These are phyloP conservation scores for Ennomos fuscantarius DNA, from an alignment of 2,888 invertebrate species.

Conservation along the genomic window DNA sequence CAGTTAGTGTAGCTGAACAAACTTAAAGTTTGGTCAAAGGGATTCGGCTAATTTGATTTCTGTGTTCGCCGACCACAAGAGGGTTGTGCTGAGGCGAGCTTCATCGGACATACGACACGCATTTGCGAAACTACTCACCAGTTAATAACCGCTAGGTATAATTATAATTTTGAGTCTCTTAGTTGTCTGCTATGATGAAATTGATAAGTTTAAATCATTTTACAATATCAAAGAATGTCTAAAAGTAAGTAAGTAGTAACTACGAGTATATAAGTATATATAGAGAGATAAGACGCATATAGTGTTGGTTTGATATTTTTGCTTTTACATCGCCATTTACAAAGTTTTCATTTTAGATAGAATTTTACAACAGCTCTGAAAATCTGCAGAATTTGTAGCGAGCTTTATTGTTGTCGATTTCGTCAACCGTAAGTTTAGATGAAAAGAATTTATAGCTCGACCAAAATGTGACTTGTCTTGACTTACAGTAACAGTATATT, in stretches of 20 bases:
- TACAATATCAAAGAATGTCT: too few relatives aligned
- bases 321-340: too few relatives aligned
- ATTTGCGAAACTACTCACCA: slow-evolving; percentile 50
- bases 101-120: slow-evolving; percentile 54
- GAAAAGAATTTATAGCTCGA: slow-evolving; percentile 25
- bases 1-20: slow-evolving; percentile 56
- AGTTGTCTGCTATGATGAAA: slow-evolving; percentile 20
- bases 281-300: too few relatives aligned
- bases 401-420: slow-evolving; percentile 31
- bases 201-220: background rate
- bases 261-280: too few relatives aligned
- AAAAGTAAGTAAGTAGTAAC: background rate
- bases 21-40: slow-evolving; percentile 66
- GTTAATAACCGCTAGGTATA: slow-evolving; percentile 32
- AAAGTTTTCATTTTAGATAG: background rate
- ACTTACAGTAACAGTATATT: too few relatives aligned
- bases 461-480: slow-evolving; percentile 23
- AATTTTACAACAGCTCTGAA: background rate
- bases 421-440: slow-evolving; percentile 29
- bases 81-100: slow-evolving; percentile 43
- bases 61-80: slow-evolving; percentile 62
- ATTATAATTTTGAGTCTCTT: slow-evolving; percentile 34
- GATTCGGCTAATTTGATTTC: slow-evolving; percentile 71
- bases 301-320: too few relatives aligned
- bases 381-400: slow-evolving; percentile 21